Base-by-base conservation (phyloP, 2,888 invertebrate species). In the Liposcelis brunnea region DNA sequence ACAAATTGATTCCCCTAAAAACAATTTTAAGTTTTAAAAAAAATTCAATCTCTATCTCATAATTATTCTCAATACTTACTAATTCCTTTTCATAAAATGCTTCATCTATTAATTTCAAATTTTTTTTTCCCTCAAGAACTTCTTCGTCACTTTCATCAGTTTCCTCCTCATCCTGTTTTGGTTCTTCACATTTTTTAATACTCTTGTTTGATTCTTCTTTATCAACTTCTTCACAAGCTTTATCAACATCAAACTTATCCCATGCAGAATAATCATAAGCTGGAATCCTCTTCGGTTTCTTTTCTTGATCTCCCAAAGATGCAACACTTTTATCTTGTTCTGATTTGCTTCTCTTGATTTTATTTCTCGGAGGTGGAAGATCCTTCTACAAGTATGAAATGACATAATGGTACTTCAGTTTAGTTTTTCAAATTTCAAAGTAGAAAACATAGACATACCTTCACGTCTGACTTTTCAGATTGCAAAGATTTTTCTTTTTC, bases 1-100 rank as follows among this genome's bases (percentile, higher is more conserved):
- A 91, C 90, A 59, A 74, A 77, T 52, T 66, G 67, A 61, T 95
- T 95, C 15, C 95, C 95, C 69, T 77, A 50, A 45, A 46, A 42
- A 26, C 16, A 18, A 16, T 46, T 19, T 38, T 16, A 46, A 33
- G 10, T 37, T 15, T 10, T 36, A 21, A 2, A 15, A 44, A 15
- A 5, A 6, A 40, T 38, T 21, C 10, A 21, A 38, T 7, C 14
- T 43, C 16, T 43, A 43, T 12, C 35, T 11, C 34, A 49, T 31
- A 32, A 47, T 46, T 15, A 45, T 21, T 38, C 18, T 37, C 19
- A 36, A 31, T 12, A 56, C 65, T 65, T 56, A 78, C 80, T 63
- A 74, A 70, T 55, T 79, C 75, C 60, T 85, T 86, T 55, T 80
- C 74, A 56, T 73, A 64, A 33, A 70, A 66, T 0, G 82, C 83